Conservation (phyloP, 2,113 vertebrate species). For the Chrysochloris asiatica region DNA sequence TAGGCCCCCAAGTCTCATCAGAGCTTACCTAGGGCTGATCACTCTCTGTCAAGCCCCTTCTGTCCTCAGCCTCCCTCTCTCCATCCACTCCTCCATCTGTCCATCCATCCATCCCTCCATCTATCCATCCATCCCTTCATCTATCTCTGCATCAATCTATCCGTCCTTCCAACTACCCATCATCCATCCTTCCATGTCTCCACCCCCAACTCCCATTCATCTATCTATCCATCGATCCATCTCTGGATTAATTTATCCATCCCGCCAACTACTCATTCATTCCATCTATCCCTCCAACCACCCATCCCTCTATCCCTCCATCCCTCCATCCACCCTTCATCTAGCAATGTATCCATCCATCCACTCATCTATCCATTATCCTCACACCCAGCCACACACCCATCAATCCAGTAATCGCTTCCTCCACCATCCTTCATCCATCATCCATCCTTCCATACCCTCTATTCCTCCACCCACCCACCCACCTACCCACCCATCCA, state of each 20-base stretch:
- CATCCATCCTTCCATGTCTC: background rate
- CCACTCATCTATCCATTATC: background rate
- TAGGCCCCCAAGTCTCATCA: background rate
- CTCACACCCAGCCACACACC: accelerated
- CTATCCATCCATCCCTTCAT: background rate
- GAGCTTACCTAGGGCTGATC: background rate
- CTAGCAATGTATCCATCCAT: background rate
- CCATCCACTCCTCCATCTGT: background rate
- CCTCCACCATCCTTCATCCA: too few relatives aligned
- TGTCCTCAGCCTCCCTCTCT: background rate
- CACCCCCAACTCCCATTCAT: background rate
- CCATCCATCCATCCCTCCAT: background rate
- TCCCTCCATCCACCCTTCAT: background rate
- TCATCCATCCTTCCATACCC: too few relatives aligned
- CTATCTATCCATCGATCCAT: background rate
- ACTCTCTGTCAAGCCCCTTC: background rate
- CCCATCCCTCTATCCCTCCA: background rate
- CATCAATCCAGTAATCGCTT: too few relatives aligned
- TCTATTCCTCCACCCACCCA: background rate
- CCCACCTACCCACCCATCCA: accelerated
- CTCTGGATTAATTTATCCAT: background rate
- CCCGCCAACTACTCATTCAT: too few relatives aligned
- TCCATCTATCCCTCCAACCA: background rate
- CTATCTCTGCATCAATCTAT: too few relatives aligned
- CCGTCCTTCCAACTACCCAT: too few relatives aligned